Base-by-base conservation (phyloP, 2,113 vertebrate genomes). In the Struthio camelus region DNA sequence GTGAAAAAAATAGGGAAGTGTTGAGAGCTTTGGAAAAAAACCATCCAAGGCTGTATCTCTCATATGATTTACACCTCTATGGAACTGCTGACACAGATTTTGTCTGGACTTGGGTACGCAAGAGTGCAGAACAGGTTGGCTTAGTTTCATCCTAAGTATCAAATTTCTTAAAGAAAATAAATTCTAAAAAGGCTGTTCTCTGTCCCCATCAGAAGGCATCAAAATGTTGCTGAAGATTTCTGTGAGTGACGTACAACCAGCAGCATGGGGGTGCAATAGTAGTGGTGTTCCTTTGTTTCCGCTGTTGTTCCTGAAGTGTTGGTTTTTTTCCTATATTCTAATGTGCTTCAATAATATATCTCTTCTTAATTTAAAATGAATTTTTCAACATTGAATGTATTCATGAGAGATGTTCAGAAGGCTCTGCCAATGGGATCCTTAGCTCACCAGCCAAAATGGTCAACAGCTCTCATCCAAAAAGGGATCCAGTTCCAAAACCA, bases 391-490 rank as follows among this genome's bases (percentile, higher is more conserved):
- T 22, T 69, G 54, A 36, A 4, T 12, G 89, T 81, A 69, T 51
- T 88, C 66, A 50, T 5, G 11, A 27, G 2, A 64, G 50, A 25
- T 30, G 22, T 83, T 80, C 53, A 36, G 44, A 58, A 81, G 62
- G 73, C 56, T 89, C 87, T 94, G 1, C 8, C 42, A 32, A 6
- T 11, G 27, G 53, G 40, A 85, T 56, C 77, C 42, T 65, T 36
- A 65, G 34, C 75, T 94, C 80, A 70, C 66, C 85, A 97, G 93
- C 78, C 93, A 92, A 87, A 94, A 94, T 42, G 78, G 78, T 58
- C 90, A 91, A 32, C 10, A 42, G 42, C 23, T 83, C 54, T 32
- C 22, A 9, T 2, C 62, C 42, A 59, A 81, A 83, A 61, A n/a
- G 48, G 17, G 32, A 79, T 91, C 62, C 70, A 11, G 14, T 65